Evolutionary conservation across 2,797 vertebrate genomes (phyloP).

Genomic region (Mus caroli): DNA sequence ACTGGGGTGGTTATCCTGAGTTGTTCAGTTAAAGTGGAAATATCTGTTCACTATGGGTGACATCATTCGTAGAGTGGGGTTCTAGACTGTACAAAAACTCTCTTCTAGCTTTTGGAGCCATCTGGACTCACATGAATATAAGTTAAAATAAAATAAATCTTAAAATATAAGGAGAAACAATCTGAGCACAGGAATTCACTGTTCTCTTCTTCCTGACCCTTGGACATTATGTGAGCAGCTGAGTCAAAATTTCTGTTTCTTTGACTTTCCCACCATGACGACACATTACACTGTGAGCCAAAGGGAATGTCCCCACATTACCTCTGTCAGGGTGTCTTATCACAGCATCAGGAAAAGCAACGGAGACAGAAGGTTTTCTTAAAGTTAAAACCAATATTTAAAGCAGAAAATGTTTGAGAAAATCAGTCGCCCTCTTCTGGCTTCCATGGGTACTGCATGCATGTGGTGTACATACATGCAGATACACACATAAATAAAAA

Average conservation of each 20-base stretch:
- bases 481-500: not conserved
- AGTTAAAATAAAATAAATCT: not conserved
- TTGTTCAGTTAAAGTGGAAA: not conserved
- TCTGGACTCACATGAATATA: not conserved
- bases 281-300: not conserved
- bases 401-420: not conserved
- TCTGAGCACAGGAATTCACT: not conserved
- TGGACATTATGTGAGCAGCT: not conserved
- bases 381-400: not conserved
- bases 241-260: not conserved
- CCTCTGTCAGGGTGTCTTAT: no score
- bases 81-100: not conserved
- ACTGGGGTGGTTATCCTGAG: not conserved
- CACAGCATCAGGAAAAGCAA: not conserved
- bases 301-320: not conserved
- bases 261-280: not conserved
- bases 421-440: not conserved
- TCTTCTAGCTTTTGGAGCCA: not conserved
- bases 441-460: not conserved
- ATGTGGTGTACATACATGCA: not conserved
- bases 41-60: not conserved
- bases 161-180: not conserved
- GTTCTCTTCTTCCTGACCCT: not conserved
- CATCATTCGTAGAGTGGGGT: not conserved
- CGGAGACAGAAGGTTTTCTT: not conserved